Conservation (phyloP, 2,113 vertebrate species). For the Pogonocichla stellata region DNA sequence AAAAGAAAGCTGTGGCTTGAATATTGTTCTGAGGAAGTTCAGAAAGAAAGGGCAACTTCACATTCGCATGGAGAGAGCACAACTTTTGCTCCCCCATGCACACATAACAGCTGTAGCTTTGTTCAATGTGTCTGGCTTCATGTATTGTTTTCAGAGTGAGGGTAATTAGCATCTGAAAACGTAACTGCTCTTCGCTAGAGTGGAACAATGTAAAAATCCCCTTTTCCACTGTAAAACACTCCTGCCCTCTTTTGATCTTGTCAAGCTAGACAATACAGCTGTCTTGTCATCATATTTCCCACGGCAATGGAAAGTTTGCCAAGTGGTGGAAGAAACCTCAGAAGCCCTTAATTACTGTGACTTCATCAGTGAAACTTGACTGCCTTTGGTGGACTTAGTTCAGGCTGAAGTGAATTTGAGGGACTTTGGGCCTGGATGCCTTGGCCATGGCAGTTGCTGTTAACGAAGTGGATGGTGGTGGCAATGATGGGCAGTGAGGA, state of each 20-base stretch:
- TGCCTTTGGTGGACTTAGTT: neutral
- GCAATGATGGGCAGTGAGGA: fast-evolving
- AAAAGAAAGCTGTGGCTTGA: neutral
- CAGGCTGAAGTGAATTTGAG: neutral
- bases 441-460: neutral
- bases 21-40: neutral
- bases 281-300: conserved; percentile 36
- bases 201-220: conserved; percentile 15
- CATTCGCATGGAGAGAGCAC: neutral
- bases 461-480: neutral
- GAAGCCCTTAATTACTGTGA: conserved; percentile 19
- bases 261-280: conserved; percentile 39
- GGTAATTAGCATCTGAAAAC: conserved; percentile 55
- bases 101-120: conserved; percentile 15
- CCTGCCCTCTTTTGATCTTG: conserved; percentile 39
- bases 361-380: conserved; percentile 2
- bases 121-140: neutral
- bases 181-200: neutral
- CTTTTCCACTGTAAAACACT: conserved; percentile 20
- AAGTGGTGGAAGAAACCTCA: neutral
- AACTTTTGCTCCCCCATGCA: neutral
- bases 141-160: neutral
- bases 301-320: neutral
- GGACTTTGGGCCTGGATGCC: neutral
- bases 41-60: neutral